Base-by-base conservation (phyloP, 2,888 invertebrate species). In the Drosophila buzzatii region DNA sequence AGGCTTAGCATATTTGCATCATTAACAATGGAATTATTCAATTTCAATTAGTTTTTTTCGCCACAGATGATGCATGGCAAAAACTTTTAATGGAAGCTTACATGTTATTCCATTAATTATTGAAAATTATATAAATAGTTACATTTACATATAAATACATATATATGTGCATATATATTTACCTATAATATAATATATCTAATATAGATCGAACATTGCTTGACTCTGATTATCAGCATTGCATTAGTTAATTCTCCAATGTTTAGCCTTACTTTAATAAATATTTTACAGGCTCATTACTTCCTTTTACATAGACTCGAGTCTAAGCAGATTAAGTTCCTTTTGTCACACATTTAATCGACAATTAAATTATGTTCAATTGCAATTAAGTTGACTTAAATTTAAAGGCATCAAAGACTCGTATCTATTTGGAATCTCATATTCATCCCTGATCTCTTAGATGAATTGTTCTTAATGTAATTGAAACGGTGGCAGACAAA, bases 401-500 rank as follows among this genome's bases (percentile, higher is more conserved):
- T 55, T 27, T 27, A 27, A n/a, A 41, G 20, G 0, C 14, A 39
- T 23, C n/a, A 39, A 27, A 51, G 31, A 18, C 0, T 33, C 6
- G 10, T 23, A 31, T 49, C 6, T 6, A 12, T 18, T 51, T 6
- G 12, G n/a, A 39, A 42, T 47, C 70, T 31, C 12, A 27, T 8
- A 27, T 5, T 16, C 39, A 70, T 42, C 37, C 16, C 66, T 47
- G 49, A 65, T 59, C 53, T 45, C 41, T 49, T 18, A 18, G 12
- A 16, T 52, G 57, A 59, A 63, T 70, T 39, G 55, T 64, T 47
- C 52, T 65, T 79, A 79, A 79, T 78, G 79, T 79, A 79, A 79
- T 79, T 79, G 78, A 73, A 81, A 77, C 56, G 81, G 61, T 23
- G 64, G 49, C 61, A 44, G 37, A 37, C 53, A 78, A 61, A 64